Evolutionary conservation across 2,797 vertebrate genomes (phyloP), one percentile per base, ranked within the genome.

Genomic region (Manis pentadactyla): DNA sequence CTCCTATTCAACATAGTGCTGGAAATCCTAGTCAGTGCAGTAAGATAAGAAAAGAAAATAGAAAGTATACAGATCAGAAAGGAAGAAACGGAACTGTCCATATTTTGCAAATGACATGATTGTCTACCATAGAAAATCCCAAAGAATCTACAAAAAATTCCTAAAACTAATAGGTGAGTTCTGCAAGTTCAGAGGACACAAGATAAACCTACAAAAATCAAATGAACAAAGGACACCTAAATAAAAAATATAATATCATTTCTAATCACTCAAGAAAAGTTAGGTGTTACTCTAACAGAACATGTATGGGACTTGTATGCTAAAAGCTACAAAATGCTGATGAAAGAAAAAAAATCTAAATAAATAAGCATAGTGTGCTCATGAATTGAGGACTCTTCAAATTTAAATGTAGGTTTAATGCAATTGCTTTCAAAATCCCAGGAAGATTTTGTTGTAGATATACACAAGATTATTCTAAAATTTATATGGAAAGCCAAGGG

Each of bases 91-190:
- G 93, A 91, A 88, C 83, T 84, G 12, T 64, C 39, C 9, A 18
- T 39, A 51, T 66, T 64, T 82, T 39, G 63, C 66, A 84, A 57
- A 84, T 79, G 49, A 87, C 49, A 74, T 66, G 87, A 46, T 42
- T 92, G 12, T 59, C 29, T 73, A 59, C n/a, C n/a, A 18, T 53
- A 96, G 75, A 82, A 93, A 93, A 93, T 93, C 57, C 90, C 82
- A 90, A 93, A 55, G 68, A 79, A 87, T 91, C 83, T 73, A 91
- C 87, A 55, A 77, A 86, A 96, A 96, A 91, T 74, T 66, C 55
- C 71, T 79, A 39, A 63, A 87, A 49, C n/a, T 71, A 63, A 75
- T 81, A 75, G 18, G 46, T 46, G 42, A 73, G 51, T 66, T 88
- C 71, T 63, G 55, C 37, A 73, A 57, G 51, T 49, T 86, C 31